phyloP scores from a whole-genome alignment of 2,113 vertebrate genomes.

The Ceyx margarethae region DNA sequence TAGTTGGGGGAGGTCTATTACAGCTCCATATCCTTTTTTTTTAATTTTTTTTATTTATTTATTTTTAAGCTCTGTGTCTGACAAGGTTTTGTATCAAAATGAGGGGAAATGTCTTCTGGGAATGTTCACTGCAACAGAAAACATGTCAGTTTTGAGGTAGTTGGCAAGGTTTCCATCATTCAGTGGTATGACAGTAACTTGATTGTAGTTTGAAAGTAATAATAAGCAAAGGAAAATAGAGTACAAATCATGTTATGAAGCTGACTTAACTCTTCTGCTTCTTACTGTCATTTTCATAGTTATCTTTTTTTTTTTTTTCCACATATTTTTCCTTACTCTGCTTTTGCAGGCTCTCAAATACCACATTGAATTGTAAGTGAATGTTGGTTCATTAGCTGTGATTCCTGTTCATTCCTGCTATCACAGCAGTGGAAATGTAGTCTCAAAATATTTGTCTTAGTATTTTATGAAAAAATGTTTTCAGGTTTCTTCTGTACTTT shows the following conservation, averaged over 20 bases:
- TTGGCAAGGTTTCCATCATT: conserved; percentile 63
- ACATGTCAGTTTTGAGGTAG: conserved; percentile 65
- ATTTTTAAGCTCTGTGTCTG: conserved; percentile 1
- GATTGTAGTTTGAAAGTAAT: conserved; percentile 59
- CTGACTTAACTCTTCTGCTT: conserved; percentile 27
- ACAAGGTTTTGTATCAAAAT: conserved; percentile 72
- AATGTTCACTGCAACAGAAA: conserved; percentile 58
- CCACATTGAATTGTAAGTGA: neutral
- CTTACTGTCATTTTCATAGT: neutral
- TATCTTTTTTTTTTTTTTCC: neutral
- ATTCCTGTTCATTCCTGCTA: neutral
- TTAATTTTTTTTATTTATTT: conserved; percentile 8
- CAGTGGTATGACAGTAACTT: conserved; percentile 44
- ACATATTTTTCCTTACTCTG: accelerated
- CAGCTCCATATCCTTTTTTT: conserved; percentile 31
- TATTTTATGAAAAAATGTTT: neutral
- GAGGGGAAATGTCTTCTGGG: conserved; percentile 58
- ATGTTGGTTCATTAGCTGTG: neutral
- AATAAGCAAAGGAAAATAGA: conserved; percentile 58
- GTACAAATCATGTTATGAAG: conserved; percentile 22
- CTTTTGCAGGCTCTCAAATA: neutral
- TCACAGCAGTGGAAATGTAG: neutral
- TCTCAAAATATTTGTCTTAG: neutral
- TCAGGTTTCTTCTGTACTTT: neutral
- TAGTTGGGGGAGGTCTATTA: conserved; percentile 37